Conservation (phyloP, 2,888 invertebrate species). For the Chaitophorus viminalis region DNA sequence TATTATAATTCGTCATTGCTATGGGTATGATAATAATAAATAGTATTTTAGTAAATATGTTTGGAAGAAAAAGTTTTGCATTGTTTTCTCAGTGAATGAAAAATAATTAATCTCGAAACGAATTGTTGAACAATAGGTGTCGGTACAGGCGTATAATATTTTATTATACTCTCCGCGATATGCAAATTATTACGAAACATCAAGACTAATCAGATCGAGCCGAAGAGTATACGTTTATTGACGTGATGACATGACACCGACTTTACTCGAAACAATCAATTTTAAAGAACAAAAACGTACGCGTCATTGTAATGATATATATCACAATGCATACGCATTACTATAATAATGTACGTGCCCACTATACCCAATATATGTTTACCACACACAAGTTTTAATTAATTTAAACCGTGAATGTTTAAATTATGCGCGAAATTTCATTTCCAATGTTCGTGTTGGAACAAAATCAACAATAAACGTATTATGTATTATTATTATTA, state of each 20-base stretch:
- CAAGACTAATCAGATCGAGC: neutral
- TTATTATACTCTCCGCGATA: no score
- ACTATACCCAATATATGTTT: neutral
- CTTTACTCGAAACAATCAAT: conserved; percentile 22
- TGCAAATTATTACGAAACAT: neutral
- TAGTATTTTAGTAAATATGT: no score
- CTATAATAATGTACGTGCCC: no score
- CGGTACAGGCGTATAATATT: no score
- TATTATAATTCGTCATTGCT: no score
- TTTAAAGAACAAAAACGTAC: neutral
- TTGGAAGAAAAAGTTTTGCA: no score
- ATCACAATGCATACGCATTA: neutral
- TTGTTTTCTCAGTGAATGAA: no score
- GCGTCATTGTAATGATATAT: conserved; percentile 8
- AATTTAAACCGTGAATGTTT: conserved; percentile 38
- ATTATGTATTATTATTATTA: neutral
- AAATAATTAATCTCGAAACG: no score
- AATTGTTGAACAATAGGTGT: no score
- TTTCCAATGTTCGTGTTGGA: neutral
- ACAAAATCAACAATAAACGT: neutral
- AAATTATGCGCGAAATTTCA: conserved; percentile 8
- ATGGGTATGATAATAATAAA: no score
- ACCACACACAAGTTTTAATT: conserved; percentile 31
- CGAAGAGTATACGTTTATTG: neutral
- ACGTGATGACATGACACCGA: conserved; percentile 8